phyloP scores from a whole-genome alignment of 2,888 invertebrate species.

The Sialis lutaria region DNA sequence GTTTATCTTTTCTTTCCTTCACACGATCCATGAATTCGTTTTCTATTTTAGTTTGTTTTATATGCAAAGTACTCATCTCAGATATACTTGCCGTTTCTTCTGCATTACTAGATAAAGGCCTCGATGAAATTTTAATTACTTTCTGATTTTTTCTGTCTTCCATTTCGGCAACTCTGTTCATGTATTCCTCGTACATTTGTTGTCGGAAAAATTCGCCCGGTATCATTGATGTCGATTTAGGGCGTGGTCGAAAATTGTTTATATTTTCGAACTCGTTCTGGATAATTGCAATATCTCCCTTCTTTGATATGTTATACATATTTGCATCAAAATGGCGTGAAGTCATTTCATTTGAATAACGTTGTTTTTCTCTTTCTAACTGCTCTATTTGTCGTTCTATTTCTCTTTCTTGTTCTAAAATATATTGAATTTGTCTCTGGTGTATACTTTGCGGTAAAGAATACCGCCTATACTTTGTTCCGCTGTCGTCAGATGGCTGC shows the following conservation, averaged over 20 bases:
- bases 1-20: constrained; percentile 49
- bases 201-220: constrained; percentile 55
- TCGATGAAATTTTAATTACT: constrained; percentile 58
- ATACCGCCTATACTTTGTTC: constrained; percentile 23
- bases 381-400: constrained; percentile 45
- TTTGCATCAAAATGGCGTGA: constrained; percentile 16
- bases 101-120: constrained; percentile 14
- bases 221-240: constrained; percentile 14
- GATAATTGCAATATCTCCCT: constrained; percentile 27
- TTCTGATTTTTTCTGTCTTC: constrained; percentile 63
- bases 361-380: constrained; percentile 35
- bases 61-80: constrained; percentile 11
- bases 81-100: constrained; percentile 8
- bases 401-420: constrained; percentile 47
- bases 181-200: constrained; percentile 73
- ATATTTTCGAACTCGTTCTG: constrained; percentile 13
- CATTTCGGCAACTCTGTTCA: constrained; percentile 58
- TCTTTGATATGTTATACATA: constrained; percentile 27
- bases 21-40: constrained; percentile 65
- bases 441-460: constrained; percentile 48
- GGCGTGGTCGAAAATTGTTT: constrained; percentile 10
- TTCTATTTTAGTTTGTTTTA: constrained; percentile 36
- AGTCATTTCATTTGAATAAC: not conserved
- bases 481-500: not conserved
- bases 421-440: constrained; percentile 44